Evolutionary conservation across 2,888 invertebrate genomes (phyloP).

Genomic region (Scrobipalpa atriplicella): DNA sequence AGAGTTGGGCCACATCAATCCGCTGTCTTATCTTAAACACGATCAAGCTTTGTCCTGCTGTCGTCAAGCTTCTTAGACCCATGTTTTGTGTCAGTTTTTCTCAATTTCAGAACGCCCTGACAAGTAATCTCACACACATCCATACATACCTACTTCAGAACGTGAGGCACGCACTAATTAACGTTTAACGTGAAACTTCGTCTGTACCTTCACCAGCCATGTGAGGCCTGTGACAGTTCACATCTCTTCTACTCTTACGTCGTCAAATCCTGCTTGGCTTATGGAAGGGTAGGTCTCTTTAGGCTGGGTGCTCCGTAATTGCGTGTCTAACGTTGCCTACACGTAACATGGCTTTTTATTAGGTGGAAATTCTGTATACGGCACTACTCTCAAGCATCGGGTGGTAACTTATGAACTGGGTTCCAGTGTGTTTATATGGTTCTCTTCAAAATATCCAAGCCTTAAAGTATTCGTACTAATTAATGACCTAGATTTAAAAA

Average conservation of each 20-base stretch:
- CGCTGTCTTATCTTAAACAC: constrained; percentile 15
- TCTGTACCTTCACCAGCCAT: constrained; percentile 61
- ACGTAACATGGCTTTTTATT: constrained; percentile 80
- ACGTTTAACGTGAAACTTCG: constrained; percentile 79
- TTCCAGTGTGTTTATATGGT: constrained; percentile 40
- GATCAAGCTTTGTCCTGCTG: constrained; percentile 14
- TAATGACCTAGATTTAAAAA: not conserved
- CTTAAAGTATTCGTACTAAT: not conserved
- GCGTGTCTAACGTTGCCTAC: constrained; percentile 78
- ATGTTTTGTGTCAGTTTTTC: constrained; percentile 45
- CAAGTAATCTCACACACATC: constrained; percentile 62
- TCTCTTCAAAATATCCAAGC: constrained; percentile 38
- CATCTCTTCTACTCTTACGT: constrained; percentile 57
- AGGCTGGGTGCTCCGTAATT: constrained; percentile 70
- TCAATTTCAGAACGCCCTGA: constrained; percentile 45
- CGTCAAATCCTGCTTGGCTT: constrained; percentile 46
- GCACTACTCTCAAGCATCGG: constrained; percentile 62
- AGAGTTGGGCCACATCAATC: constrained; percentile 43
- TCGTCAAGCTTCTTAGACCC: constrained; percentile 35
- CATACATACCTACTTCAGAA: constrained; percentile 68
- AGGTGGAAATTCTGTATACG: constrained; percentile 80
- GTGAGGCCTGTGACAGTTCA: constrained; percentile 59
- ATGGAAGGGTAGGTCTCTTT: constrained; percentile 60
- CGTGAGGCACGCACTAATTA: constrained; percentile 80
- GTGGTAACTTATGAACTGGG: constrained; percentile 65